A percentile compares a stretch with the other conserved stretches of the same genome.
These are phyloP conservation scores for Scaptomyza reducta DNA, from an alignment of 2,888 invertebrate genomes.

Conservation along the genomic window DNA sequence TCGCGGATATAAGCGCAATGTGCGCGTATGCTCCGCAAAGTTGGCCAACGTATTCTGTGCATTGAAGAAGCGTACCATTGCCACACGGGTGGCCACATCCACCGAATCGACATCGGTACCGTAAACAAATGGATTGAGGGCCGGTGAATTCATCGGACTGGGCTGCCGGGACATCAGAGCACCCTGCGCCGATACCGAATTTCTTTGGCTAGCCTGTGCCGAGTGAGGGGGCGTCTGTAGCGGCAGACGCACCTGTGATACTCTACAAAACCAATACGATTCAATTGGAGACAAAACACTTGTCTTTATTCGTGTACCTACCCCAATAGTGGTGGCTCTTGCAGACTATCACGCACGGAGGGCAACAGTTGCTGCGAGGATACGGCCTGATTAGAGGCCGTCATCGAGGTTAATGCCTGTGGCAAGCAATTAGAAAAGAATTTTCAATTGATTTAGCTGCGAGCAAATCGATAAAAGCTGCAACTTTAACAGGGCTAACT, in stretches of 20 bases:
- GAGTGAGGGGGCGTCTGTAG: slow-evolving; percentile 82
- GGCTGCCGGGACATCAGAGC: slow-evolving; percentile 85
- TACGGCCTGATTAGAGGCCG: slow-evolving; percentile 86
- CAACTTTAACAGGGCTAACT: slow-evolving; percentile 61
- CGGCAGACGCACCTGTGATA: slow-evolving; percentile 82
- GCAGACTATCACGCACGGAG: slow-evolving; percentile 88
- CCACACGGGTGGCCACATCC: slow-evolving; percentile 98
- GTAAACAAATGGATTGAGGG: slow-evolving; percentile 93
- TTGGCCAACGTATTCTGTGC: slow-evolving; percentile 98
- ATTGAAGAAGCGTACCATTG: slow-evolving; percentile 98
- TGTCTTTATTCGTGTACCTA: slow-evolving; percentile 65
- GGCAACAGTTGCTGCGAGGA: slow-evolving; percentile 87
- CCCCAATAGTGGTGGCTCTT: slow-evolving; percentile 86
- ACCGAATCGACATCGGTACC: slow-evolving; percentile 98
- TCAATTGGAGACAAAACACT: neutral
- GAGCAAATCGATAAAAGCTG: slow-evolving; percentile 10
- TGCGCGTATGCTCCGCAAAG: slow-evolving; percentile 98
- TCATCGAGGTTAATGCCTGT: slow-evolving; percentile 86
- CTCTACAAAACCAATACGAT: slow-evolving; percentile 53
- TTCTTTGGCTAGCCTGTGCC: slow-evolving; percentile 82
- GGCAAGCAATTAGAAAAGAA: neutral
- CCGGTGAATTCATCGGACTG: slow-evolving; percentile 86
- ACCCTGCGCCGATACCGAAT: slow-evolving; percentile 84
- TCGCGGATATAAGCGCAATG: slow-evolving; percentile 96
- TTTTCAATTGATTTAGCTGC: slow-evolving; percentile 17